Evolutionary conservation across 2,113 vertebrate genomes (phyloP).

Genomic region (Gallinago paraguaiae): DNA sequence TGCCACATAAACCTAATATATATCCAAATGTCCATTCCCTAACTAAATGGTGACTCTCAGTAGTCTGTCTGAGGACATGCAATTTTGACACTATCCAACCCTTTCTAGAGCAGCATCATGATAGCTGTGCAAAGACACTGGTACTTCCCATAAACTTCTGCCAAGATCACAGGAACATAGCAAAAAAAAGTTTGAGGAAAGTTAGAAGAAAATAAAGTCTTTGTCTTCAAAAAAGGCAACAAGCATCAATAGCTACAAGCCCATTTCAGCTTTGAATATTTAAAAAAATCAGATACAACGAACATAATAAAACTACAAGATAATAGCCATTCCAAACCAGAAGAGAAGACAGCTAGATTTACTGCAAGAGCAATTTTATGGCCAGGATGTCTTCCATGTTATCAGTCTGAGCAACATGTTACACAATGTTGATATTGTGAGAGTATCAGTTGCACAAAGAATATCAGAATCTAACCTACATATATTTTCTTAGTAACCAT

Average conservation of each 20-base stretch:
- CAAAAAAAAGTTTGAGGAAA: background rate
- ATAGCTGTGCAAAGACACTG: background rate
- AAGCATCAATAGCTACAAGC: background rate
- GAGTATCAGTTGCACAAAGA: background rate
- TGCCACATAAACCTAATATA: background rate
- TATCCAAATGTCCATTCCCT: background rate
- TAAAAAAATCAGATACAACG: background rate
- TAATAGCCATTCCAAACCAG: background rate
- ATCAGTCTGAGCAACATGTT: background rate
- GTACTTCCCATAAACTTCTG: background rate
- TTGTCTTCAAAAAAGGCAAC: background rate
- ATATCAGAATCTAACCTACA: background rate
- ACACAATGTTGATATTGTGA: background rate
- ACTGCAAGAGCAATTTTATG: background rate
- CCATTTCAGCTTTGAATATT: background rate
- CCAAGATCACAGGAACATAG: background rate
- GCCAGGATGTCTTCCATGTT: background rate
- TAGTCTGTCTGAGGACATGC: rapidly evolving
- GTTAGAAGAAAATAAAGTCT: background rate
- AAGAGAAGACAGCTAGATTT: background rate
- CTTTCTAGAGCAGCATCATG: background rate
- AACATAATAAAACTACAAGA: background rate
- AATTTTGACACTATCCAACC: background rate
- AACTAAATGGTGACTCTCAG: rapidly evolving
- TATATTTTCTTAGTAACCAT: background rate